A percentile compares a stretch with the other conserved stretches of the same genome.
phyloP scores from a whole-genome alignment of 2,113 vertebrate species.

The Hystrix brachyura region DNA sequence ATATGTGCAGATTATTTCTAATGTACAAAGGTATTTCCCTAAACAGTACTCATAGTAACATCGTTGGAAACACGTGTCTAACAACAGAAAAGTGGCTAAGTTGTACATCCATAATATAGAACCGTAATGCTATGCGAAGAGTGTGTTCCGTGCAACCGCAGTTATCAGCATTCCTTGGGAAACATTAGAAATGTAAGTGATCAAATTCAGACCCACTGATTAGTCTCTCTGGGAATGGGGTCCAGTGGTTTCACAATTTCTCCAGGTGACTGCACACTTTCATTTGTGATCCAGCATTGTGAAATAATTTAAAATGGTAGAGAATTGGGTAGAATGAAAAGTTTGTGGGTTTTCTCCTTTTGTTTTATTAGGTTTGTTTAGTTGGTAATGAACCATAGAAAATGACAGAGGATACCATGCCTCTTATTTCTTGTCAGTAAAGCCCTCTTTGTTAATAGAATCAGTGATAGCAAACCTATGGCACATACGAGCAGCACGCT shows the following conservation, averaged over 20 bases:
- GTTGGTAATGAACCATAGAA: neutral
- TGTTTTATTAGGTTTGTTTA: constrained; percentile 18
- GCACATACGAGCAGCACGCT: neutral
- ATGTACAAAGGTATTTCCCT: neutral
- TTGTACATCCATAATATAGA: neutral
- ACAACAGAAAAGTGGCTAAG: neutral
- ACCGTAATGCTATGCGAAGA: neutral
- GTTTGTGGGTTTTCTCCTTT: constrained; percentile 27
- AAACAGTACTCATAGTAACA: neutral
- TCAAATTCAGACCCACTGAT: neutral
- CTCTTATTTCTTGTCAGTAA: neutral
- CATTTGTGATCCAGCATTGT: neutral
- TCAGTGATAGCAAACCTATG: neutral
- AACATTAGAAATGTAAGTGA: neutral
- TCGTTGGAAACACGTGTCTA: neutral
- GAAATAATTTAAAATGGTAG: constrained; percentile 11
- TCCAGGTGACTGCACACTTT: neutral
- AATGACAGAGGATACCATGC: neutral
- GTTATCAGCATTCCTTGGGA: neutral
- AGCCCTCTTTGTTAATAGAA: neutral
- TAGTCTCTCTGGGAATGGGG: neutral
- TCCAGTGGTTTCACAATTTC: neutral
- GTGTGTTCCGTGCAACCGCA: neutral
- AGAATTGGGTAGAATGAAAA: neutral
- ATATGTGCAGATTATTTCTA: neutral